These are phyloP conservation scores for Geopemphigus sp. DNA, from an alignment of 1,140 invertebrate genomes.

Conservation along the genomic window DNA sequence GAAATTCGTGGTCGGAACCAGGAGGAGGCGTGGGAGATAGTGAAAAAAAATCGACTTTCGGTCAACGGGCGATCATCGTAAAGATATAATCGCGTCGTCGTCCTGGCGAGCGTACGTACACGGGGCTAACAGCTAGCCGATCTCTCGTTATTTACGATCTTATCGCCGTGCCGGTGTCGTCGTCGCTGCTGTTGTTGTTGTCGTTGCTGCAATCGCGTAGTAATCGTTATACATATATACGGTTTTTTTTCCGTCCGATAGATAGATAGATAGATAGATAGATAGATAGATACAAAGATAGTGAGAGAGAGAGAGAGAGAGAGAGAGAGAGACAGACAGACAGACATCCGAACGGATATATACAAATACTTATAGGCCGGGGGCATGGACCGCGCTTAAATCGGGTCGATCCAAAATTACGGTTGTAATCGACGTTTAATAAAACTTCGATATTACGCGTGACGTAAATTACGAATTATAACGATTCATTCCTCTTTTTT, in stretches of 20 bases:
- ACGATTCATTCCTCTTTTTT: too few relatives aligned
- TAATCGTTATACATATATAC: not conserved
- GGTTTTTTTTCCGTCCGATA: not conserved
- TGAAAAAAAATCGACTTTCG: not conserved
- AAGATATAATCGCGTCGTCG: not conserved
- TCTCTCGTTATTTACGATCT: slow-evolving; percentile 23
- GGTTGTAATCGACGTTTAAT: too few relatives aligned
- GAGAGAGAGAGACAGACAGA: not conserved
- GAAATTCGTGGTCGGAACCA: too few relatives aligned
- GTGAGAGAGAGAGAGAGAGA: not conserved
- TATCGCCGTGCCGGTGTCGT: slow-evolving; percentile 13
- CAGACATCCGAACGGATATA: not conserved
- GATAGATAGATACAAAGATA: not conserved
- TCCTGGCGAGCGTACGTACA: not conserved
- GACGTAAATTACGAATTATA: too few relatives aligned
- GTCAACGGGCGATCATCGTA: not conserved
- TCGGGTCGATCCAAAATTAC: too few relatives aligned
- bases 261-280: not conserved
- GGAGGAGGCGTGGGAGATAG: not conserved
- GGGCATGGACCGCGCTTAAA: too few relatives aligned
- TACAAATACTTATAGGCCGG: not conserved
- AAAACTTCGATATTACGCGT: too few relatives aligned
- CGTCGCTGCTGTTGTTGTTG: not conserved
- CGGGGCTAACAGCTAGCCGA: not conserved
- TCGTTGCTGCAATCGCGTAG: not conserved